phyloP scores from a whole-genome alignment of 1,140 invertebrate species.

The Diabrotica virgifera region DNA sequence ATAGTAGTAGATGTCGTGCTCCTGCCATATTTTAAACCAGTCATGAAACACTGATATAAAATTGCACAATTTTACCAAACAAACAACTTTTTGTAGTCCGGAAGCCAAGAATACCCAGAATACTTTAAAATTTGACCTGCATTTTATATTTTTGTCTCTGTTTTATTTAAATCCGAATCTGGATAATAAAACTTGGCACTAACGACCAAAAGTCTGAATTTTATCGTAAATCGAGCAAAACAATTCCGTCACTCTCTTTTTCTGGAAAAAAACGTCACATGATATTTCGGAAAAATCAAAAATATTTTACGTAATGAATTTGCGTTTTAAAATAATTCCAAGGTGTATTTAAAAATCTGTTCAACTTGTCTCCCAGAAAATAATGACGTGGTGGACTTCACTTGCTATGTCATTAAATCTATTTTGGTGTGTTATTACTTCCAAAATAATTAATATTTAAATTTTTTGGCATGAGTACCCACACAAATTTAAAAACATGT shows the following conservation, averaged over 20 bases:
- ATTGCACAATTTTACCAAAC: too few species aligned
- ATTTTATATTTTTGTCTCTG: too few species aligned
- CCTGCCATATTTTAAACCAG: too few species aligned
- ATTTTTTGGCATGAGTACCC: not conserved
- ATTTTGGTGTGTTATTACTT: not conserved
- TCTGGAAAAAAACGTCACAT: not conserved
- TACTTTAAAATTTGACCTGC: too few species aligned
- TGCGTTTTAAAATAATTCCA: conserved; percentile 1
- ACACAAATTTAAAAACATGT: not conserved
- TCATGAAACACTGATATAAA: too few species aligned
- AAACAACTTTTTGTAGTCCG: too few species aligned
- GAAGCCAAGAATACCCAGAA: too few species aligned
- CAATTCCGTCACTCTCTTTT: not conserved
- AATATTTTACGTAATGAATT: not conserved
- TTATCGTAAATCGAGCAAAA: not conserved
- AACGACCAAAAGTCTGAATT: too few species aligned
- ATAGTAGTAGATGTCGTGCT: too few species aligned
- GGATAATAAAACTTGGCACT: too few species aligned
- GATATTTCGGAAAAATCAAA: not conserved
- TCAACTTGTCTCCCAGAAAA: not conserved
- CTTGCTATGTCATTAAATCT: not conserved
- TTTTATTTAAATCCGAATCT: too few species aligned
- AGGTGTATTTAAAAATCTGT: not conserved
- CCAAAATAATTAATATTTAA: not conserved
- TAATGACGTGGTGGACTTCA: not conserved